Evolutionary conservation across 2,888 invertebrate genomes (phyloP).

Genomic region (Oscheius sp.): DNA sequence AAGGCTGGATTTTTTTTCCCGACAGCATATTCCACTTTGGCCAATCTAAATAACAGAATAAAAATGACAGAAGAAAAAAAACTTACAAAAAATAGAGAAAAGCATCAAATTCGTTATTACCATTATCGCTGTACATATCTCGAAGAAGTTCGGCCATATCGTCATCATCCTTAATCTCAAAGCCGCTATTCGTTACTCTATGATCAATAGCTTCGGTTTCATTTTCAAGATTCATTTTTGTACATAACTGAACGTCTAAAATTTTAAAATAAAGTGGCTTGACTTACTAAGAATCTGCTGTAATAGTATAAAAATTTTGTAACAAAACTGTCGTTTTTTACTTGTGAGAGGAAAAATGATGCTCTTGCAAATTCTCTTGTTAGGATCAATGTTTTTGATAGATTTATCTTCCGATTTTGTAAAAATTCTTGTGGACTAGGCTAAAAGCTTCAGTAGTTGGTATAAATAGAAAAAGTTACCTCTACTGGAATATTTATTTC

Average conservation of each 20-base stretch:
- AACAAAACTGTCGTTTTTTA: conserved; percentile 72
- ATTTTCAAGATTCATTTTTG: conserved; percentile 46
- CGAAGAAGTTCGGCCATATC: conserved; percentile 21
- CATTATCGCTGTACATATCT: conserved; percentile 39
- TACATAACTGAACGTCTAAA: conserved; percentile 33
- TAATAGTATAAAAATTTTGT: conserved; percentile 81
- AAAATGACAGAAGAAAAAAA: background rate
- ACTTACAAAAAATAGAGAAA: conserved; percentile 27
- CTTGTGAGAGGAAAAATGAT: conserved; percentile 75
- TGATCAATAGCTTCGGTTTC: conserved; percentile 54
- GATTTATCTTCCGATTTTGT: background rate
- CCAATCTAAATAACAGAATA: conserved; percentile 1
- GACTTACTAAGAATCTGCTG: conserved; percentile 63
- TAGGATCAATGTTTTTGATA: conserved; percentile 35
- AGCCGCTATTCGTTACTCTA: conserved; percentile 32
- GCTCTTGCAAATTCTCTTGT: conserved; percentile 64
- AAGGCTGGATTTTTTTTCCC: conserved; percentile 35
- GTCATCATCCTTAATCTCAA: conserved; percentile 5
- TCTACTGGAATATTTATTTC: background rate
- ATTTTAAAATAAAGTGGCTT: background rate
- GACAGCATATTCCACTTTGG: conserved; percentile 34
- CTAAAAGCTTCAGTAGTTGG: background rate
- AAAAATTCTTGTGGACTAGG: background rate
- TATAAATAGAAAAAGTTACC: background rate
- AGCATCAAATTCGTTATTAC: conserved; percentile 13